A percentile compares a stretch with the other conserved stretches of the same genome.
These are phyloP conservation scores for Piliocolobus tephrosceles DNA, from an alignment of 2,113 vertebrate species.

Conservation along the genomic window DNA sequence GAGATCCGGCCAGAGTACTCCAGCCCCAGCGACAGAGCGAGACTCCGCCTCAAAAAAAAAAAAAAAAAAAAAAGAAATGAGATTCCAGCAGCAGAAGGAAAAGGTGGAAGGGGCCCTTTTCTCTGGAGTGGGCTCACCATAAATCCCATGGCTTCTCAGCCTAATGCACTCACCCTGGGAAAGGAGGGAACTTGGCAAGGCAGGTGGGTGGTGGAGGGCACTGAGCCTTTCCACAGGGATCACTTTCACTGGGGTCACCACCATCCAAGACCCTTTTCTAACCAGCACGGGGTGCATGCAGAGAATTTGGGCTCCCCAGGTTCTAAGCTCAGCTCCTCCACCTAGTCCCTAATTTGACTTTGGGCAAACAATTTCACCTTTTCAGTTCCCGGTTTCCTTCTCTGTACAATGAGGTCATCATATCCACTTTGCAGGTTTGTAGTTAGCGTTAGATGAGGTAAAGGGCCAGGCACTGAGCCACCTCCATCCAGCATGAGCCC, in stretches of 20 bases:
- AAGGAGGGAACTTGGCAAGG: rapidly evolving
- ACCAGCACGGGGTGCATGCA: rapidly evolving
- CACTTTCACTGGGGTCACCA: rapidly evolving
- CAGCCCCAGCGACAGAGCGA: too few relatives aligned
- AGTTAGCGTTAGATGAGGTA: rapidly evolving
- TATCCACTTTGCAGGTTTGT: rapidly evolving
- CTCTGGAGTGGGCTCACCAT: rapidly evolving
- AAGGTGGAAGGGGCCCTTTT: neutral
- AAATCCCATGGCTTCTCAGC: rapidly evolving
- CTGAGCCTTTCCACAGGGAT: rapidly evolving
- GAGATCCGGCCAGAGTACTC: too few relatives aligned
- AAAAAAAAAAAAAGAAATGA: too few relatives aligned
- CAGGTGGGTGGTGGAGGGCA: rapidly evolving
- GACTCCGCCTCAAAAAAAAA: too few relatives aligned
- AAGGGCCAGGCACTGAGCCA: rapidly evolving
- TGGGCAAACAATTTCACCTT: rapidly evolving
- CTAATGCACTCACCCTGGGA: neutral
- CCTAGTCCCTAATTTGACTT: neutral
- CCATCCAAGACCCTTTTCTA: neutral
- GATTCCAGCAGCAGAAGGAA: neutral
- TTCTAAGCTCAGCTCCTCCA: neutral
- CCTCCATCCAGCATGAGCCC: rapidly evolving
- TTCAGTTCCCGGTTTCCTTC: rapidly evolving
- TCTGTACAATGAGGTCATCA: rapidly evolving
- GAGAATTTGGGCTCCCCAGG: rapidly evolving